Percentiles rank a stretch among this genome's conserved stretches.
Evolutionary conservation across 2,888 invertebrate genomes (phyloP).

Genomic region (Drosophila phalerata): DNA sequence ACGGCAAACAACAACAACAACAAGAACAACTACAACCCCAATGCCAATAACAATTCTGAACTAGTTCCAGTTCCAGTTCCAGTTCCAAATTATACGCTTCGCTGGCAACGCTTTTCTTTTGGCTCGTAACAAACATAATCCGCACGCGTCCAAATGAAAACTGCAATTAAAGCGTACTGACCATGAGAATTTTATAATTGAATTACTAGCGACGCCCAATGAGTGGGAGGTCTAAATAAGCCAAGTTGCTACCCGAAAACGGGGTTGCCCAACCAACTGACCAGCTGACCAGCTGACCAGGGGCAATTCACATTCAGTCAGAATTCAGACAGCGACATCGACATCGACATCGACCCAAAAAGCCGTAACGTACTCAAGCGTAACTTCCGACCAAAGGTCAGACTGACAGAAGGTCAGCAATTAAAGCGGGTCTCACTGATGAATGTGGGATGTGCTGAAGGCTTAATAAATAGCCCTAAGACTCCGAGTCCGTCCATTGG

Average conservation of each 20-base stretch:
- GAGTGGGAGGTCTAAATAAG: constrained; percentile 10
- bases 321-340: not conserved
- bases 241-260: constrained; percentile 27
- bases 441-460: constrained; percentile 49
- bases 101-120: constrained; percentile 11
- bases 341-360: constrained; percentile 7
- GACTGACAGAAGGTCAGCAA: constrained; percentile 65
- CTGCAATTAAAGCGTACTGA: constrained; percentile 80
- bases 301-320: constrained; percentile 21
- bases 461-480: constrained; percentile 62
- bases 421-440: constrained; percentile 56
- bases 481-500: constrained; percentile 13
- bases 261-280: constrained; percentile 37
- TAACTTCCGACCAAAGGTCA: constrained; percentile 58
- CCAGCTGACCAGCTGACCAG: constrained; percentile 22
- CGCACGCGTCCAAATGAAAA: constrained; percentile 67
- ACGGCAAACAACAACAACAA: constrained; percentile 9
- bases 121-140: constrained; percentile 35
- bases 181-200: constrained; percentile 79
- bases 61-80: constrained; percentile 19
- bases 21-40: not conserved
- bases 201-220: constrained; percentile 56
- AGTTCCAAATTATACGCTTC: constrained; percentile 28
- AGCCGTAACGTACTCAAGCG: constrained; percentile 45
- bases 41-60: constrained; percentile 3